Conservation (phyloP, 2,113 vertebrate genomes). For the Elachura formosa region DNA sequence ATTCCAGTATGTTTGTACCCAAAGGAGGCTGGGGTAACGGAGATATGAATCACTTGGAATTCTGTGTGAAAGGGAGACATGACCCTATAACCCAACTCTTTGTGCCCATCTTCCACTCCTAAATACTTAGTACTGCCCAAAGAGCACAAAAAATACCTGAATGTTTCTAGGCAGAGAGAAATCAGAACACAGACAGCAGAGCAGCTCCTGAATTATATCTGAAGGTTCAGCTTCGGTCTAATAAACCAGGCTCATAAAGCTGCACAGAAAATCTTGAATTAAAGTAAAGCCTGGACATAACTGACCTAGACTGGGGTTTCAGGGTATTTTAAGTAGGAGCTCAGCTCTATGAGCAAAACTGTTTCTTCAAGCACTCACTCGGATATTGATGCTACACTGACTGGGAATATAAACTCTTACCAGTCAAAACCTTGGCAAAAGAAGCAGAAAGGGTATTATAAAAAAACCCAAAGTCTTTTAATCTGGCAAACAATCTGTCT, state of each 20-base stretch:
- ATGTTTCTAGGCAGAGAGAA: not conserved
- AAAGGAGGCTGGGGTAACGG: not conserved
- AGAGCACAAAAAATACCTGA: not conserved
- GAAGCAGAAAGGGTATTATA: not conserved
- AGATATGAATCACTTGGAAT: not conserved
- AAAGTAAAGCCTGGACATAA: not conserved
- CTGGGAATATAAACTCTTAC: not conserved
- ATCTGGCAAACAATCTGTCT: not conserved
- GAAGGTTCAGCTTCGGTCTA: not conserved
- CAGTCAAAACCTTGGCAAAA: not conserved
- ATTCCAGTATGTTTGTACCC: not conserved
- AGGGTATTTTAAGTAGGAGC: not conserved
- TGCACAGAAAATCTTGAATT: not conserved
- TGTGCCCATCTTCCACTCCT: not conserved
- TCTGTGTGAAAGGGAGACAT: not conserved
- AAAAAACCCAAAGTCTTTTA: not conserved
- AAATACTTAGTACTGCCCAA: not conserved
- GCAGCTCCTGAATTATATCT: not conserved
- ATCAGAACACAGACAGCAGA: not conserved
- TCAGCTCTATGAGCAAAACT: not conserved
- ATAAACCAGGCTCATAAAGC: not conserved
- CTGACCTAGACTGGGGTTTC: not conserved
- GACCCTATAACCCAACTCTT: not conserved
- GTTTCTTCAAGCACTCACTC: not conserved
- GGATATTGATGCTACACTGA: not conserved